Evolutionary conservation across 2,888 invertebrate species (phyloP).

Genomic region (Tinea semifulvella): DNA sequence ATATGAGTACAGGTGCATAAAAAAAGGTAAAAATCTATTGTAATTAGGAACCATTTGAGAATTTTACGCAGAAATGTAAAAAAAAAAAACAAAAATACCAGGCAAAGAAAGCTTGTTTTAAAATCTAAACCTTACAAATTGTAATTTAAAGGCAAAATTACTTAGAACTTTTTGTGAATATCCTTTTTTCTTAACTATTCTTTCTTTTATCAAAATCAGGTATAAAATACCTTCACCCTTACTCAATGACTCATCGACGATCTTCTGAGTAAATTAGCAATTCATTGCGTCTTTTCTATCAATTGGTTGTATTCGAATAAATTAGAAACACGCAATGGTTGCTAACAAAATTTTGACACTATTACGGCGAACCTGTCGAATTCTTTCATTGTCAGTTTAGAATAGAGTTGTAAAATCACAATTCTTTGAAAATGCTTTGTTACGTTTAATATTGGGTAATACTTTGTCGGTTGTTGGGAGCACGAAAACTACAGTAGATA

Average conservation of each 20-base stretch:
- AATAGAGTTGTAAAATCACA: not conserved
- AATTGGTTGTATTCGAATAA: no score
- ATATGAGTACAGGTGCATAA: no score
- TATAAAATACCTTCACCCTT: no score
- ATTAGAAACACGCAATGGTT: no score
- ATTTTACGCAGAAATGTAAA: not conserved
- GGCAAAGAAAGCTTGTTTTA: not conserved
- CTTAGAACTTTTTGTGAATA: not conserved
- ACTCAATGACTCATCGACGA: no score
- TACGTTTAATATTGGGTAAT: not conserved
- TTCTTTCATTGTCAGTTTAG: not conserved
- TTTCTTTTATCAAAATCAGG: constrained; percentile 5
- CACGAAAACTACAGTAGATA: no score
- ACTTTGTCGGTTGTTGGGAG: not conserved
- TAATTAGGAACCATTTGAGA: no score
- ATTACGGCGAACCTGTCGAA: constrained; percentile 1
- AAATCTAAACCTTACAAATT: not conserved
- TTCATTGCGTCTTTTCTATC: no score
- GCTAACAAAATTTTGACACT: not conserved
- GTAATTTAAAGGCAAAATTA: not conserved
- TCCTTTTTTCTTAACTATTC: not conserved
- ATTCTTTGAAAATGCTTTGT: constrained; percentile 1
- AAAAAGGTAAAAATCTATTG: no score
- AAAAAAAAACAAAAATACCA: not conserved
- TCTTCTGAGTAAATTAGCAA: no score